These are phyloP conservation scores for Neodiprion fabricii DNA, from an alignment of 1,140 invertebrate species.

Conservation along the genomic window DNA sequence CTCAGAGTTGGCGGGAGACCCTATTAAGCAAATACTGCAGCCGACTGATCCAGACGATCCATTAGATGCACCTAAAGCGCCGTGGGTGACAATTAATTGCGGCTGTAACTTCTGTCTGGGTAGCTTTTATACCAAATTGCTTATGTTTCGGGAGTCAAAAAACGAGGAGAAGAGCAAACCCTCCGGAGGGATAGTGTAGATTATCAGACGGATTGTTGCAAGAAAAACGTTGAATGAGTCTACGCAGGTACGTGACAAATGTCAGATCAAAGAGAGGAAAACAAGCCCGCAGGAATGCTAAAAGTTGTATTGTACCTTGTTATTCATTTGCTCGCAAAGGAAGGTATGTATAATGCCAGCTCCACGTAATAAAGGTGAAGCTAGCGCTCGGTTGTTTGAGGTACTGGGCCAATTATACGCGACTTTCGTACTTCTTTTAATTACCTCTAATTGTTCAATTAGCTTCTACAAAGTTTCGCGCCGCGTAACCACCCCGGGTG, in stretches of 20 bases:
- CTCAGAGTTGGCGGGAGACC: background rate
- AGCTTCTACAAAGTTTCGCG: slow-evolving; percentile 7
- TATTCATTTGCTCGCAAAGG: too few species aligned
- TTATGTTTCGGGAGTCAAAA: too few species aligned
- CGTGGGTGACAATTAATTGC: too few species aligned
- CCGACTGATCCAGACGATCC: too few species aligned
- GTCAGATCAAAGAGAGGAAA: background rate
- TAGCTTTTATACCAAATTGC: too few species aligned
- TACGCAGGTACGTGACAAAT: background rate
- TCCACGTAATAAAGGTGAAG: background rate
- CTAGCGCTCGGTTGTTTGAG: background rate
- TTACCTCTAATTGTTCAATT: slow-evolving; percentile 6
- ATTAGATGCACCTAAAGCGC: too few species aligned
- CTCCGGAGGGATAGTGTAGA: too few species aligned
- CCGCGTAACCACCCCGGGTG: background rate
- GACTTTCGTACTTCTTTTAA: slow-evolving; percentile 1
- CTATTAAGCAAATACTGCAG: too few species aligned
- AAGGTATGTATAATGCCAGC: background rate
- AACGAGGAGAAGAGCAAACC: too few species aligned
- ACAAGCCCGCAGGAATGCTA: background rate
- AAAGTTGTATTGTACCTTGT: background rate
- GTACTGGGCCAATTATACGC: background rate
- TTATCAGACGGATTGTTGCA: too few species aligned
- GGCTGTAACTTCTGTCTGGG: too few species aligned
- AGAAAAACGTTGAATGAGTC: too few species aligned